Percentiles rank a stretch among this genome's conserved stretches.
These are phyloP conservation scores for crab-eating macaque (Macaca fascicularis) DNA, from an alignment of 2,113 vertebrate genomes.

Conservation along the genomic window T2T-MFA8v1.1 NC_088394.1:53191001-53191500, in stretches of 20 bases:
- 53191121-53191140: not conserved
- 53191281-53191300: no score
- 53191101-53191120: not conserved
- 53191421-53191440: constrained; percentile 79
- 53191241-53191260: not conserved
- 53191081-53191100: not conserved
- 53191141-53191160: not conserved
- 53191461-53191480: not conserved
- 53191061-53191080: not conserved
- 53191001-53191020: not conserved
- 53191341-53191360: constrained; percentile 84
- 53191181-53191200: not conserved
- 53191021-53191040: fast-evolving
- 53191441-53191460: not conserved
- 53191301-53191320: not conserved
- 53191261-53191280: not conserved
- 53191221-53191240: not conserved
- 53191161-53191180: not conserved
- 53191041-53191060: not conserved
- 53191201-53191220: not conserved
- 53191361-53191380: constrained; percentile 83
- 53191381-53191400: constrained; percentile 83
- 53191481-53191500: not conserved
- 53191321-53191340: constrained; percentile 82
- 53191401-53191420: constrained; percentile 86